Evolutionary conservation across 2,888 invertebrate species (phyloP).

Genomic region (Gibbula magus): DNA sequence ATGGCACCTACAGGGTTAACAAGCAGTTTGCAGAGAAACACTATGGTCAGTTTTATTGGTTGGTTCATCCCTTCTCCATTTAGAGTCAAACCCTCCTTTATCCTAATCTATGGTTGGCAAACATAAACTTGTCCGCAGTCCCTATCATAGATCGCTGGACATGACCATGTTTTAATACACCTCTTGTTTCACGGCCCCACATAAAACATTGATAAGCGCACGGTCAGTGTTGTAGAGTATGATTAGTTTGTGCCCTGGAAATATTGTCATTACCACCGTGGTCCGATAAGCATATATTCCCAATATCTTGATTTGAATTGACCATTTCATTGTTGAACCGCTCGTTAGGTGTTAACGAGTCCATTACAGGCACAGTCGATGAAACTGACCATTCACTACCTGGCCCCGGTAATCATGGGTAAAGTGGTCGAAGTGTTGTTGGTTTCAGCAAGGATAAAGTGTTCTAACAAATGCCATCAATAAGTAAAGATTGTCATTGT

Average conservation of each 20-base stretch:
- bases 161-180: neutral
- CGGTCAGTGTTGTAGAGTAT: neutral
- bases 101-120: neutral
- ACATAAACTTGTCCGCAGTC: neutral
- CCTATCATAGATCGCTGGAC: neutral
- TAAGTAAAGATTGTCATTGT: too few species aligned
- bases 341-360: constrained; percentile 2
- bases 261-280: neutral
- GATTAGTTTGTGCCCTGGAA: neutral
- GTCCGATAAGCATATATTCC: constrained; percentile 2
- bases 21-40: too few species aligned
- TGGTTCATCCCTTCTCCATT: constrained; percentile 1
- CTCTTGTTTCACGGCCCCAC: neutral
- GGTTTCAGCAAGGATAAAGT: too few species aligned
- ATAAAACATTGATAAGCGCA: neutral
- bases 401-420: too few species aligned
- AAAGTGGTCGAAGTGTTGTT: too few species aligned
- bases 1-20: too few species aligned
- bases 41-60: too few species aligned
- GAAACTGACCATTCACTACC: neutral
- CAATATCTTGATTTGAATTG: constrained; percentile 19
- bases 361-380: neutral
- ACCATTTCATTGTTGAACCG: neutral
- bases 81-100: neutral
- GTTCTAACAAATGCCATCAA: too few species aligned